Evolutionary conservation across 1,140 invertebrate genomes (phyloP), one percentile per base, ranked within the genome.

Genomic region (Fopius arisanus): DNA sequence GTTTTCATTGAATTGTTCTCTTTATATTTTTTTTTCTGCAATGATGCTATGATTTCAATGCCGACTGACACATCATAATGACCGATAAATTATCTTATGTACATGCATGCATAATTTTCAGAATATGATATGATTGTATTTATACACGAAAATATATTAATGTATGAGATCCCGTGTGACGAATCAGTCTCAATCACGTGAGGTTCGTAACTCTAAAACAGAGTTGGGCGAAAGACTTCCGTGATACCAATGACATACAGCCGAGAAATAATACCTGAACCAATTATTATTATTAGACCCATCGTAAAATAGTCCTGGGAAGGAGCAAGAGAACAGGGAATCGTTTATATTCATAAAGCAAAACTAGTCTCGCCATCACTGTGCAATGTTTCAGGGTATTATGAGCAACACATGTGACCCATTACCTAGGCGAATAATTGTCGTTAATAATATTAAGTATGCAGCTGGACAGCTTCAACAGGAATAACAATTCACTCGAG

Each of bases 101-200:
- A 19, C 14, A 48, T 48, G 43, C 43, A 37, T 10, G 43, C 43
- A 48, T 48, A 48, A 48, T 16, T 48, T 48, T 48, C 43, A 48
- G 7, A 37, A 37, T 19, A 19, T 48, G 43, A 48, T 48, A 16
- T 48, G 43, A 48, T 48, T 48, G 43, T 48, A 48, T 48, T 48
- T 48, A 16, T n/a, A 48, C 43, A 48, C 43, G 43, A 48, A 16
- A 48, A 48, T 48, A 19, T 16, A 48, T 48, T 29, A 63, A 33
- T 48, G 43, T 7, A 48, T 48, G 43, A 48, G 43, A 48, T 48
- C 43, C 43, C 43, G 43, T 70, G 72, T 78, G 75, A 80, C 75
- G 75, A 80, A 74, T 75, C 77, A 67, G 74, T 68, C 59, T 78
- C 73, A 77, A 77, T 78, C 75, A 77, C 74, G 74, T 75, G 75